phyloP scores from a whole-genome alignment of 2,888 invertebrate genomes.

The Dicycla oo region DNA sequence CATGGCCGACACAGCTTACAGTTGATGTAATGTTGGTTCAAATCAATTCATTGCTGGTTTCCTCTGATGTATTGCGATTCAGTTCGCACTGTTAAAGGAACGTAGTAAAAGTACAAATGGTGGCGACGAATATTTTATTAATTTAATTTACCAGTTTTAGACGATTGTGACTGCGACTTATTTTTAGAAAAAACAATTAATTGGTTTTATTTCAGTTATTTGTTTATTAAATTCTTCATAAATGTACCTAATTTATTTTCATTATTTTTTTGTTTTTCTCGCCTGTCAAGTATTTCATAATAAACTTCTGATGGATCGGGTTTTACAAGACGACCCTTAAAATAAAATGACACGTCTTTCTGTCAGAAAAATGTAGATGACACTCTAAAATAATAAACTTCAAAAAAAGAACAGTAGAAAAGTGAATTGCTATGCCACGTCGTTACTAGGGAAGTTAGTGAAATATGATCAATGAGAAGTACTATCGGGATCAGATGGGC shows the following conservation, averaged over 20 bases:
- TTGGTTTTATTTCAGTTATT: no score
- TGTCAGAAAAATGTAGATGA: neutral
- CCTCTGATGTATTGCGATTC: constrained; percentile 67
- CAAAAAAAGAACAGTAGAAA: neutral
- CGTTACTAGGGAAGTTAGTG: constrained; percentile 66
- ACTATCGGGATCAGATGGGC: constrained; percentile 53
- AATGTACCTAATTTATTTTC: no score
- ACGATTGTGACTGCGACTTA: neutral
- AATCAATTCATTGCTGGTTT: constrained; percentile 76
- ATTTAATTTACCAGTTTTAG: neutral
- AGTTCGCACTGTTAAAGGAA: constrained; percentile 20
- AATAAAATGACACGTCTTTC: neutral
- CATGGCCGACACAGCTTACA: constrained; percentile 67
- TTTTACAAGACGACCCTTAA: neutral
- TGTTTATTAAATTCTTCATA: no score
- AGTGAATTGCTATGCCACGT: constrained; percentile 5
- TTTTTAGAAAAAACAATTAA: neutral
- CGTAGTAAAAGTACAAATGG: constrained; percentile 16
- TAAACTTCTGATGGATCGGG: neutral
- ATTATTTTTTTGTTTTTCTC: neutral
- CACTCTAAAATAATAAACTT: neutral
- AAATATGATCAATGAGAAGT: constrained; percentile 77
- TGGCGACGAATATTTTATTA: neutral
- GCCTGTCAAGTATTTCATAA: neutral
- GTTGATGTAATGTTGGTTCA: constrained; percentile 73